Percentiles rank a stretch among this genome's conserved stretches.
phyloP scores from a whole-genome alignment of 2,113 vertebrate genomes.

The Scortum barcoo region DNA sequence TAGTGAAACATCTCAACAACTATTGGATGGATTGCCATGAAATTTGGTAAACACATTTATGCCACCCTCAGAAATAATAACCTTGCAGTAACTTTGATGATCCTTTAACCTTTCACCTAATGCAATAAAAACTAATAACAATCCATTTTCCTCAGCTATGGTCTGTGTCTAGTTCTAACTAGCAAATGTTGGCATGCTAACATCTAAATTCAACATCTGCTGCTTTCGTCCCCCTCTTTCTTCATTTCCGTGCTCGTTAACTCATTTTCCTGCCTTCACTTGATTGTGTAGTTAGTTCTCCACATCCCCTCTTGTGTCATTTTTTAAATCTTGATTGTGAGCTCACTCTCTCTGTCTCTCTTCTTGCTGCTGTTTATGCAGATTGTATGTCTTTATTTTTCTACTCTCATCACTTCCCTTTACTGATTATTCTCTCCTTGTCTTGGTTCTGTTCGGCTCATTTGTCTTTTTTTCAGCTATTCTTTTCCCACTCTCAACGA shows the following conservation, averaged over 20 bases:
- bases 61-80: too few relatives aligned
- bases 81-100: too few relatives aligned
- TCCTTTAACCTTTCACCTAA: too few relatives aligned
- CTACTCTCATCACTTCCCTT: neutral
- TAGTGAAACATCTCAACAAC: too few relatives aligned
- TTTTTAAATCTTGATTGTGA: neutral
- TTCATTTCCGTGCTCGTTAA: slow-evolving; percentile 1
- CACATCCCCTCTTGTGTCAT: neutral
- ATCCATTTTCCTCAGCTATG: too few relatives aligned
- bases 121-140: too few relatives aligned
- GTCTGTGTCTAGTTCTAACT: too few relatives aligned
- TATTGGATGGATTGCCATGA: too few relatives aligned
- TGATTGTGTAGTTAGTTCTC: neutral
- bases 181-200: too few relatives aligned
- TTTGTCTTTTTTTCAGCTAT: slow-evolving; percentile 1
- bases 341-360: neutral
- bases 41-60: too few relatives aligned
- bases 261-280: slow-evolving; percentile 10
- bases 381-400: slow-evolving; percentile 15
- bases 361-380: neutral
- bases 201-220: slow-evolving; percentile 56
- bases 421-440: neutral
- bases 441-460: neutral
- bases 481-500: neutral
- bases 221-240: slow-evolving; percentile 1